phyloP scores from a whole-genome alignment of 2,888 invertebrate species.

The Acleris holmiana region DNA sequence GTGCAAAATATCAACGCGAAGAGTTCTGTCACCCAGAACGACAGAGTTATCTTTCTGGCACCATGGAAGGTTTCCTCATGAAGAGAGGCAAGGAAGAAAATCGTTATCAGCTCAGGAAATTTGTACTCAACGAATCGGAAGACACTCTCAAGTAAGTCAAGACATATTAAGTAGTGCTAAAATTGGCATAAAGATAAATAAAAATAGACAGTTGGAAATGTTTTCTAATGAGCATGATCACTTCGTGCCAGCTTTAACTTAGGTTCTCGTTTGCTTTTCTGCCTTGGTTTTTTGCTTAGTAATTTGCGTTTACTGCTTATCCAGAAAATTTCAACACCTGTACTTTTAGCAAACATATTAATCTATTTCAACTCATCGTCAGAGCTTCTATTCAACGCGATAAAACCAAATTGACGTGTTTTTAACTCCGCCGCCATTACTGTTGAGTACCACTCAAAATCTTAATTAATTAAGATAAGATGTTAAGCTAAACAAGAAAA shows the following conservation, averaged over 20 bases:
- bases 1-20: conserved; percentile 94
- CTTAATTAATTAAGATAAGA: too few species aligned
- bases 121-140: conserved; percentile 91
- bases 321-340: too few species aligned
- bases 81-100: conserved; percentile 95
- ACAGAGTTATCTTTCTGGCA: conserved; percentile 91
- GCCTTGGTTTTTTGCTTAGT: not conserved
- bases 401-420: too few species aligned
- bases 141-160: conserved; percentile 88
- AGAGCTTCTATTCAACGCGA: too few species aligned
- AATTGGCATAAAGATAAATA: conserved; percentile 8
- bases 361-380: too few species aligned
- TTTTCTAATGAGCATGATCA: not conserved
- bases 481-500: too few species aligned
- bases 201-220: not conserved
- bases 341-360: too few species aligned
- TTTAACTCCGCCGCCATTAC: too few species aligned
- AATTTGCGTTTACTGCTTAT: not conserved
- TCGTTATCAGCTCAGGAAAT: conserved; percentile 92
- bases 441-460: too few species aligned
- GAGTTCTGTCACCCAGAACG: conserved; percentile 93
- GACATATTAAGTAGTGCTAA: not conserved
- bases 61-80: conserved; percentile 94
- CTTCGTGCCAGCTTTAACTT: conserved; percentile 9
- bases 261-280: conserved; percentile 6